phyloP scores from a whole-genome alignment of 2,888 invertebrate species.

The Atrina japonica region DNA sequence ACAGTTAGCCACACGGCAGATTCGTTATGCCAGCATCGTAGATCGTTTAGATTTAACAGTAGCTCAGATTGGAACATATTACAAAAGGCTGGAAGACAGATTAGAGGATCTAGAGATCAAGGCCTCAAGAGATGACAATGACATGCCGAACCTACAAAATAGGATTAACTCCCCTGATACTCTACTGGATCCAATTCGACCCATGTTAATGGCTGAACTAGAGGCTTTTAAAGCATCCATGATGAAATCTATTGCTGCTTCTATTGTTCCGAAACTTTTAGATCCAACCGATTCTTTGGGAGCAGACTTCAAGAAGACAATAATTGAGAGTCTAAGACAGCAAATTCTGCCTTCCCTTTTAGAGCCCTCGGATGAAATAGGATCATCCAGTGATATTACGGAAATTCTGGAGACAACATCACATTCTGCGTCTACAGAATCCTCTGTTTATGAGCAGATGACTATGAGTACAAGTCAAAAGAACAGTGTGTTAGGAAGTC shows the following conservation, averaged over 20 bases:
- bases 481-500: neutral
- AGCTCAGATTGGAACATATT: conserved; percentile 28
- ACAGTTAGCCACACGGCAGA: conserved; percentile 28
- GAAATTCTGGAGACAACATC: conserved; percentile 9
- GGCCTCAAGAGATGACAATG: neutral
- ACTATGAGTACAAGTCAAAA: too few relatives aligned
- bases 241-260: conserved; percentile 20
- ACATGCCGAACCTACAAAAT: neutral
- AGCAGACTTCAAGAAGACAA: conserved; percentile 6
- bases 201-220: conserved; percentile 35
- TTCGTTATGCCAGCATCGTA: conserved; percentile 17
- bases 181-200: conserved; percentile 37
- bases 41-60: conserved; percentile 28
- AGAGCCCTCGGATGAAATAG: conserved; percentile 21
- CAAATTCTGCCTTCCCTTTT: conserved; percentile 7
- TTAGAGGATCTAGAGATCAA: conserved; percentile 20
- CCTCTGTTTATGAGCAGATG: too few relatives aligned
- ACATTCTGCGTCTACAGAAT: too few relatives aligned
- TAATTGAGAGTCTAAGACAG: conserved; percentile 18
- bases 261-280: conserved; percentile 17
- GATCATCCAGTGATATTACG: conserved; percentile 32
- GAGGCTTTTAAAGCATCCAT: conserved; percentile 37
- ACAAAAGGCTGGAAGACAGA: conserved; percentile 22
- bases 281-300: conserved; percentile 2
- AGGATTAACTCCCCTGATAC: conserved; percentile 28